Base-by-base conservation (phyloP, 2,888 invertebrate genomes). In the Scaptomyza flava region DNA sequence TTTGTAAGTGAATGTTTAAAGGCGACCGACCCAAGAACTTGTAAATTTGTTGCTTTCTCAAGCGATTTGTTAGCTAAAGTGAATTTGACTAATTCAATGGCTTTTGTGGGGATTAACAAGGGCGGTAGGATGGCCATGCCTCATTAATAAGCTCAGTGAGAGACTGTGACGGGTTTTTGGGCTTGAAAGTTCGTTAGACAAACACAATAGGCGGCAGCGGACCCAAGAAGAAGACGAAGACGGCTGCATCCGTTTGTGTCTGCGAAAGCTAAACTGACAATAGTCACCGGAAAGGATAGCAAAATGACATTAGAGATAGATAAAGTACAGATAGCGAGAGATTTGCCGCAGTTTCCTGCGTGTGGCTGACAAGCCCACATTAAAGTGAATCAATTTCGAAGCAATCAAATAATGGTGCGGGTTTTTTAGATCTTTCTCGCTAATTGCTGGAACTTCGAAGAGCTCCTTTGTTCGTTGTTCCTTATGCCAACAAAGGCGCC, bases 271-370 rank as follows among this genome's bases (percentile, higher is more conserved):
- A 27, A 50, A 23, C 20, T 45, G 42, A 66, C 33, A 57, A 67
- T 43, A 30, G 34, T 30, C 14, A 45, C 58, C 51, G 75, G 63
- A 68, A 52, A 48, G 59, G 42, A 12, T 41, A 33, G 75, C 45
- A 31, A 14, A 41, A 17, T 43, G 60, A 34, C 50, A 50, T 20
- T n/a, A 34, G 14, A 27, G 11, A 43, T 11, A 20, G 43, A 23
- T 2, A 12, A 3, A 23, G 23, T 2, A 14, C n/a, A 36, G 33
- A 11, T 11, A 12, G 33, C 5, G 27, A 50, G 67, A 62, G 57
- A 66, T 68, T 59, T 72, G 58, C 66, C 81, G 65, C 68, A 68
- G 67, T 53, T 76, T 85, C 82, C 77, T 79, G 85, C 58, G 76
- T 72, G 85, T 51, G 68, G 59, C 86, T 73, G 86, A 72, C 81